These are phyloP conservation scores for Bombycilla garrulus DNA, from an alignment of 2,113 vertebrate species.

Conservation along the genomic window DNA sequence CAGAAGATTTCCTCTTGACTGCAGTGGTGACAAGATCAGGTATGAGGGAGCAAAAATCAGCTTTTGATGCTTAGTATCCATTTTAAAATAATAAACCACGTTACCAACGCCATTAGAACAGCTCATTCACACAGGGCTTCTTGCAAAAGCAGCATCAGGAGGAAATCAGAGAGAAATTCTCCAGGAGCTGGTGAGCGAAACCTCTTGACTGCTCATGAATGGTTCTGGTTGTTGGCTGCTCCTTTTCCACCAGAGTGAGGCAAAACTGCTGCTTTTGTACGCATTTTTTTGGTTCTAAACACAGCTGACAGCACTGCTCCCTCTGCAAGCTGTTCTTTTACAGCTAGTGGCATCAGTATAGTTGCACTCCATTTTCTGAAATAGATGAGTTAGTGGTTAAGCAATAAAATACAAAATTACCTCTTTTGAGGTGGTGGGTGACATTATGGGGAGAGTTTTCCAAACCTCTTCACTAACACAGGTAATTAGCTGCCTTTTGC, in stretches of 20 bases:
- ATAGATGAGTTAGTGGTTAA: constrained; percentile 15
- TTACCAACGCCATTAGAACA: not conserved
- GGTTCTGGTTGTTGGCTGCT: not conserved
- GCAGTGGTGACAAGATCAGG: not conserved
- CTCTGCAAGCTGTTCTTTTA: not conserved
- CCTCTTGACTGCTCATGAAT: not conserved
- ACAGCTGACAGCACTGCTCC: not conserved
- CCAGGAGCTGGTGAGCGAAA: not conserved
- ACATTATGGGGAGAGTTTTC: not conserved
- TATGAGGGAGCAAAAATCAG: constrained; percentile 15
- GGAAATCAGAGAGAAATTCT: not conserved
- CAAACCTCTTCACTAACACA: not conserved
- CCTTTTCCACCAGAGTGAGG: not conserved
- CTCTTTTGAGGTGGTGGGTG: not conserved
- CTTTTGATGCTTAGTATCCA: not conserved
- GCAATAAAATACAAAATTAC: constrained; percentile 10
- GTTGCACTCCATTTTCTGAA: not conserved
- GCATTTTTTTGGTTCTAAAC: not conserved
- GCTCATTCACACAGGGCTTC: not conserved
- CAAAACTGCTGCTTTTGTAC: not conserved
- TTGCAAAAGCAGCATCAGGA: constrained; percentile 26
- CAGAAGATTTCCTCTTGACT: not conserved
- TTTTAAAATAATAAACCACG: not conserved
- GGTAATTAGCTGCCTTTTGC: not conserved
- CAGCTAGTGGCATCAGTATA: not conserved